A percentile compares a stretch with the other conserved stretches of the same genome.
Evolutionary conservation across 2,113 vertebrate species (phyloP).

Genomic region (Mungos mungo): DNA sequence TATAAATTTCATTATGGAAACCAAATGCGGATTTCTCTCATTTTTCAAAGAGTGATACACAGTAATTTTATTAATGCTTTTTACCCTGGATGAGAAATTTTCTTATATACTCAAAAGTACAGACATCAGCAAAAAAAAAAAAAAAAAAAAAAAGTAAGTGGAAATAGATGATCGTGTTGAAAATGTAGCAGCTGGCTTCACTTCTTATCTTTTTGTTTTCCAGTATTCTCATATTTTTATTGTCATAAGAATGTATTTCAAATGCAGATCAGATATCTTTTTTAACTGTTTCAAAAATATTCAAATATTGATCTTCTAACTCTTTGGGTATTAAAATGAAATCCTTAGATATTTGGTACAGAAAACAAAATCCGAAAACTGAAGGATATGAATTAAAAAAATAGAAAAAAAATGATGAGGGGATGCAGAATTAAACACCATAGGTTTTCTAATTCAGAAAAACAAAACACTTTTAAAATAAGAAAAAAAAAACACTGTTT

Average conservation of each 20-base stretch:
- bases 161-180: neutral
- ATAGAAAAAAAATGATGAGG: neutral
- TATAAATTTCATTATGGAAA: constrained; percentile 70
- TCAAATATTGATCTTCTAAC: neutral
- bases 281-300: constrained; percentile 13
- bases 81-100: constrained; percentile 32
- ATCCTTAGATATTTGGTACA: neutral
- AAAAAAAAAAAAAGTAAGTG: constrained; percentile 28
- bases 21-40: constrained; percentile 65
- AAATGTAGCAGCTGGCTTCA: constrained; percentile 36
- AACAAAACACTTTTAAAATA: neutral
- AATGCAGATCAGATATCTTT: neutral
- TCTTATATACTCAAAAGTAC: constrained; percentile 18
- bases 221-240: constrained; percentile 3
- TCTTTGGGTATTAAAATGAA: neutral
- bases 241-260: constrained; percentile 30
- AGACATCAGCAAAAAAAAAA: constrained; percentile 47
- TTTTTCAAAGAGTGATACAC: constrained; percentile 62
- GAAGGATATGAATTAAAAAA: neutral
- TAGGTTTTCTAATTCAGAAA: neutral
- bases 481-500: neutral
- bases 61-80: constrained; percentile 72
- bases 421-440: neutral
- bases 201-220: constrained; percentile 16
- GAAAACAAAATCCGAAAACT: neutral